These are phyloP conservation scores for Hyles lineata DNA, from an alignment of 2,888 invertebrate genomes.

Conservation along the genomic window DNA sequence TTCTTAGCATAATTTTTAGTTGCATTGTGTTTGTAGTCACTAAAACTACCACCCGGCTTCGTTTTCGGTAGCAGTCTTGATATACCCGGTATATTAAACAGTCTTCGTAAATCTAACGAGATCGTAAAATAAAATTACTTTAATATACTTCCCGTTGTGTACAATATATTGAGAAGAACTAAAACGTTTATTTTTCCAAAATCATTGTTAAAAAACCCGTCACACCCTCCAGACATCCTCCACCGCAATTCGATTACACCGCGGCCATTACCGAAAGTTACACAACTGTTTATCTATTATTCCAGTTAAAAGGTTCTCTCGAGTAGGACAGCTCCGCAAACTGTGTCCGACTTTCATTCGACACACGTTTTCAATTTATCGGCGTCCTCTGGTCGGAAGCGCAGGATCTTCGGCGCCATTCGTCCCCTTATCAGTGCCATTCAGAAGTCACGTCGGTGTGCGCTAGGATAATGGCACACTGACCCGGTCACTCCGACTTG, in stretches of 20 bases:
- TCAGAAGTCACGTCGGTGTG: constrained; percentile 62
- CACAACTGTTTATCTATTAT: constrained; percentile 45
- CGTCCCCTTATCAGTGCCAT: constrained; percentile 62
- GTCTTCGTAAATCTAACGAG: too few relatives aligned
- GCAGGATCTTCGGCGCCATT: constrained; percentile 58
- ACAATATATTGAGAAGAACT: background rate
- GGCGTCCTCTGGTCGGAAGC: constrained; percentile 53
- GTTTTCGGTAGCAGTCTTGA: too few relatives aligned
- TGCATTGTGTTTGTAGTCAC: too few relatives aligned
- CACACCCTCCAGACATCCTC: constrained; percentile 5
- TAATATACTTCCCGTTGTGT: background rate
- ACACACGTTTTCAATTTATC: constrained; percentile 81
- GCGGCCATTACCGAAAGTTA: constrained; percentile 31
- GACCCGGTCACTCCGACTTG: constrained; percentile 46
- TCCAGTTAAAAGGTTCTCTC: constrained; percentile 46
- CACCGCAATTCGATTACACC: constrained; percentile 15
- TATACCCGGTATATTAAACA: too few relatives aligned
- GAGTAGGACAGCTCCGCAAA: constrained; percentile 33
- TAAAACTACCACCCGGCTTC: too few relatives aligned
- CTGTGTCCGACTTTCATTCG: constrained; percentile 58
- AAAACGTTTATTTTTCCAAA: background rate
- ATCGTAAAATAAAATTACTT: too few relatives aligned
- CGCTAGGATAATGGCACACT: constrained; percentile 37
- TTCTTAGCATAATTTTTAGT: too few relatives aligned
- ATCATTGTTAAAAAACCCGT: background rate